Evolutionary conservation across 2,888 invertebrate genomes (phyloP).

Genomic region (Azorinus chamasolen): DNA sequence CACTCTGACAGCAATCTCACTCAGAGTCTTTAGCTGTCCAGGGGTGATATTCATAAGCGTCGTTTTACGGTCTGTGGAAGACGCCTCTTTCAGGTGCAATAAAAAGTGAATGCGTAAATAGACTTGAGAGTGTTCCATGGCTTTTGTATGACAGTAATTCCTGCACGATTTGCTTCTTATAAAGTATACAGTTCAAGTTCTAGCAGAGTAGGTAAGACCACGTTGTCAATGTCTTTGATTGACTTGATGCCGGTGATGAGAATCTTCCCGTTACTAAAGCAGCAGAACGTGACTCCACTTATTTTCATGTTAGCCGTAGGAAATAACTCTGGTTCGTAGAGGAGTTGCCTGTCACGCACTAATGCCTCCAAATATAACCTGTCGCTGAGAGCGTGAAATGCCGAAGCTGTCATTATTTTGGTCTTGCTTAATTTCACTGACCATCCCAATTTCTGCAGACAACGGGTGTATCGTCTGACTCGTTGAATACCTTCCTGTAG

Average conservation of each 20-base stretch:
- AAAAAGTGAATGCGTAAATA: no score
- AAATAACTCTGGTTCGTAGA: constrained; percentile 39
- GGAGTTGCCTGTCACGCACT: constrained; percentile 1
- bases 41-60: constrained; percentile 13
- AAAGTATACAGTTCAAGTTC: constrained; percentile 37
- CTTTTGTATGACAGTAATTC: no score
- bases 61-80: constrained; percentile 11
- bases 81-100: constrained; percentile 8
- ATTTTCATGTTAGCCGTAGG: constrained; percentile 3
- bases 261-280: constrained; percentile 20
- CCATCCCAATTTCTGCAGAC: constrained; percentile 19
- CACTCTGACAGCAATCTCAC: constrained; percentile 11
- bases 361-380: constrained; percentile 13
- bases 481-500: constrained; percentile 13
- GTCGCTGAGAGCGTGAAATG: constrained; percentile 7
- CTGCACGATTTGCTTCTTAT: no score
- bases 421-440: neutral
- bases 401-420: constrained; percentile 20
- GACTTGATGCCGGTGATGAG: constrained; percentile 26
- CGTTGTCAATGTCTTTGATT: neutral
- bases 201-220: constrained; percentile 18
- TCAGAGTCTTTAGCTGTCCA: constrained; percentile 4
- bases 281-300: no score
- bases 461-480: constrained; percentile 29
- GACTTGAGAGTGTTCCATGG: no score